Evolutionary conservation across 2,888 invertebrate species (phyloP).

Genomic region (Dynastes grantii): DNA sequence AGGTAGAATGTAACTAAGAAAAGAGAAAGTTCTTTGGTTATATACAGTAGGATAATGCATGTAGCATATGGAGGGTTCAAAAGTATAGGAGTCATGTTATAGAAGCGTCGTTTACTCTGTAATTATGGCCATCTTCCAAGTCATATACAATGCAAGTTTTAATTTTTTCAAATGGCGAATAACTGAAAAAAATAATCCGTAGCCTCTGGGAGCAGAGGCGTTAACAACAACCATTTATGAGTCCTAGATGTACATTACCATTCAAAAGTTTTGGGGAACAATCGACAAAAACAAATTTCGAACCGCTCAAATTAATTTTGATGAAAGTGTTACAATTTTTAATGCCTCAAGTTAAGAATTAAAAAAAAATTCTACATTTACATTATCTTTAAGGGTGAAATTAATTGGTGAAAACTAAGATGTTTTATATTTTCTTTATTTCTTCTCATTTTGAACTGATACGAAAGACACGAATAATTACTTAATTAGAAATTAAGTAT

Average conservation of each 20-base stretch:
- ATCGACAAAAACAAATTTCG: too few relatives aligned
- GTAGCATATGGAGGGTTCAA: conserved; percentile 18
- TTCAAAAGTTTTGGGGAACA: background rate
- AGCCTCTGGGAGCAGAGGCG: conserved; percentile 19
- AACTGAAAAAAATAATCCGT: background rate
- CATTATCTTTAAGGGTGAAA: too few relatives aligned
- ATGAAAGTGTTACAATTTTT: too few relatives aligned
- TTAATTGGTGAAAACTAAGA: too few relatives aligned
- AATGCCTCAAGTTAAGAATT: too few relatives aligned
- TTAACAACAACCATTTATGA: conserved; percentile 1
- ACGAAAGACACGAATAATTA: too few relatives aligned
- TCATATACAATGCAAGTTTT: conserved; percentile 35
- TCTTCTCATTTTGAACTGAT: too few relatives aligned
- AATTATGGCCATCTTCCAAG: background rate
- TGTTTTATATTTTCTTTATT: too few relatives aligned
- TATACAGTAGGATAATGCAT: background rate
- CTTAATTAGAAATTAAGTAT: too few relatives aligned
- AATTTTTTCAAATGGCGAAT: conserved; percentile 23
- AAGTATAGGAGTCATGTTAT: background rate
- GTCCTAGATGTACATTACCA: background rate
- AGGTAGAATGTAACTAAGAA: conserved; percentile 7
- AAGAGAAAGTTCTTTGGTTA: conserved; percentile 15
- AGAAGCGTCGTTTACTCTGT: conserved; percentile 4
- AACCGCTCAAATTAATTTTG: too few relatives aligned
- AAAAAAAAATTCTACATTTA: too few relatives aligned